A percentile compares a stretch with the other conserved stretches of the same genome.
These are phyloP conservation scores for Oxyscelio sp. DNA, from an alignment of 2,888 invertebrate genomes.

Conservation along the genomic window DNA sequence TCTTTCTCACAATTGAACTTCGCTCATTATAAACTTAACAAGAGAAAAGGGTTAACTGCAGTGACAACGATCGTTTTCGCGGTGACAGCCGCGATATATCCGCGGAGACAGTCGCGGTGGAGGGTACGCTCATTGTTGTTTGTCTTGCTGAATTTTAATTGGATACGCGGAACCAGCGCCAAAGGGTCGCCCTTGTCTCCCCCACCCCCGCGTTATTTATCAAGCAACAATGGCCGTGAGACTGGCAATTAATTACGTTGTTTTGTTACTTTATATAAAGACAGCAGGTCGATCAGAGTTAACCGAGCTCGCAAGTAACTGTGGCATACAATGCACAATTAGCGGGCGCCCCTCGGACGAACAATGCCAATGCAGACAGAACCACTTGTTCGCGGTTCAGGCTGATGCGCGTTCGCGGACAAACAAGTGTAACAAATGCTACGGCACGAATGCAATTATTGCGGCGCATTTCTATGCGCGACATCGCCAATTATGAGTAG, in stretches of 20 bases:
- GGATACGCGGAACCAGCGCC: constrained; percentile 79
- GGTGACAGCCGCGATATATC: constrained; percentile 68
- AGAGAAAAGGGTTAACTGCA: constrained; percentile 61
- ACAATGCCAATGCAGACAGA: constrained; percentile 83
- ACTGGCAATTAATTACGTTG: constrained; percentile 88
- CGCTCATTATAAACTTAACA: constrained; percentile 52
- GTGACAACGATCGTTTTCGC: constrained; percentile 72
- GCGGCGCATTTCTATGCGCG: constrained; percentile 27
- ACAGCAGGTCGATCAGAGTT: constrained; percentile 87
- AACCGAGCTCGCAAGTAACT: constrained; percentile 84
- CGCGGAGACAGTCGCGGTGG: constrained; percentile 65
- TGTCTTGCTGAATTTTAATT: constrained; percentile 88
- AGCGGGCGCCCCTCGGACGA: constrained; percentile 82
- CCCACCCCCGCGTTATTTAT: constrained; percentile 86
- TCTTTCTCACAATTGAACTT: constrained; percentile 45
- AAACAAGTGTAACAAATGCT: constrained; percentile 50
- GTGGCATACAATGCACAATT: constrained; percentile 88
- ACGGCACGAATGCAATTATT: constrained; percentile 29
- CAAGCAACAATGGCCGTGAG: constrained; percentile 87
- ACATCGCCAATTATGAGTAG: constrained; percentile 45
- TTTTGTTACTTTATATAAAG: constrained; percentile 88
- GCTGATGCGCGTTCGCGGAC: constrained; percentile 34
- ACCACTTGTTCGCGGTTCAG: constrained; percentile 49
- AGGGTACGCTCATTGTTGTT: constrained; percentile 86
- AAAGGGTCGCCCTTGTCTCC: constrained; percentile 36